Base-by-base conservation (phyloP, 2,797 vertebrate species). In the Channa striata region DNA sequence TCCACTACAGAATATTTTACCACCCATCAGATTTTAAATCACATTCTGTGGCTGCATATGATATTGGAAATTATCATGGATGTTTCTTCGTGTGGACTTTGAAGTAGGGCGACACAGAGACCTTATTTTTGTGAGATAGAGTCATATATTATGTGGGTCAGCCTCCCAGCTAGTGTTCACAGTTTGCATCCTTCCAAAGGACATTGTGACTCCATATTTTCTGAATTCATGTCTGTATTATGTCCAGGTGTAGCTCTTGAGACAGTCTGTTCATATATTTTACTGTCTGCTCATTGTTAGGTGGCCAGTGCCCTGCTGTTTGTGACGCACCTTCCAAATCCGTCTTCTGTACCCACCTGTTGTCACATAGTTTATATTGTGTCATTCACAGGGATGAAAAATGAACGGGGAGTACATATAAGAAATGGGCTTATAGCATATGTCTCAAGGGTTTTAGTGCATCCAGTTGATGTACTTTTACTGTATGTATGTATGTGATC, bases 101-200 rank as follows among this genome's bases (percentile, higher is more conserved):
- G 75, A 90, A 90, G 74, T 80, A 72, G 84, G 78, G 56, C 65
- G 25, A 81, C 81, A 88, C 78, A 84, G 39, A 89, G 82, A 84
- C 87, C 82, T 82, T 52, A 88, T 89, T 89, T 80, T 73, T 61
- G 53, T 56, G 14, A 36, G 67, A 84, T 48, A 23, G 47, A 68
- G 58, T 33, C 73, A 68, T 87, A 70, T 72, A 82, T 86, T 84
- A 89, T 91, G 68, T 89, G 79, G 85, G 87, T 87, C 83, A 85
- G 80, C 17, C 63, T 85, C 64, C 73, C 14, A 51, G 78, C 36
- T 68, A 43, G 75, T 71, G 30, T 59, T 84, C 84, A 86, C 86
- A 88, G 83, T 85, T 71, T 80, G 76, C 37, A 19, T 82, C 78
- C 23, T 67, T 58, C 53, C 46, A 58, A 62, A 72, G 52, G 64